Base-by-base conservation (phyloP, 35 echinoderm and acorn worm genomes). In the Lytechinus pictus region DNA sequence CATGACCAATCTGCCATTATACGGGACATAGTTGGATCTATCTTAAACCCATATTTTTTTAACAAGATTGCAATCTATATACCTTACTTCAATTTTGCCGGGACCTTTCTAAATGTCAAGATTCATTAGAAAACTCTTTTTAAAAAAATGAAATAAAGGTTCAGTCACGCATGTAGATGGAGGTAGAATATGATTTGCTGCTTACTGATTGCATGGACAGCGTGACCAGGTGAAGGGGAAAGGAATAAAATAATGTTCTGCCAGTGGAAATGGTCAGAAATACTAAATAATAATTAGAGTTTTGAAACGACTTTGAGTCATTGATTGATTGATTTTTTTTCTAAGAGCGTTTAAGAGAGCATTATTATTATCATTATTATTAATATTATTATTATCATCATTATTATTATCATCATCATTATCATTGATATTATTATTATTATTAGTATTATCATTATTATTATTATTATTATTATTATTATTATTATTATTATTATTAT, bases 121-220 rank as follows among this genome's bases (percentile, higher is more conserved):
- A 79, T 79, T 79, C 66, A 79, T 79, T 79, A 79, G 66, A 27
- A 79, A 79, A 24, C 66, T 79, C 66, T 79, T 79, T 79, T 79
- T 14, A 79, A 6, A n/a, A 44, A 79, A 79, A 24, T 79, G n/a
- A 79, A 24, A 79, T 79, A 79, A 79, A 58, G 56, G 19, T 79
- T 24, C 66, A 24, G 21, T 24, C 66, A 79, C n/a, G 21, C 66
- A n/a, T 79, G 21, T 79, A 79, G 7, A 79, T 14, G 19, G 1
- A 7, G 14, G 1, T n/a, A 79, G 66, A 79, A 79, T 79, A 79
- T 24, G 66, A 24, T 19, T 79, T 79, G 16, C 19, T 79, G 66
- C 21, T 79, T 16, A 79, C 66, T 44, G n/a, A 79, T 79, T 24
- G 7, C 19, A 79, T 16, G 7, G 61, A 71, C 61, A 21, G 24